Evolutionary conservation across 2,888 invertebrate genomes (phyloP).

Genomic region (Patella pellucida): DNA sequence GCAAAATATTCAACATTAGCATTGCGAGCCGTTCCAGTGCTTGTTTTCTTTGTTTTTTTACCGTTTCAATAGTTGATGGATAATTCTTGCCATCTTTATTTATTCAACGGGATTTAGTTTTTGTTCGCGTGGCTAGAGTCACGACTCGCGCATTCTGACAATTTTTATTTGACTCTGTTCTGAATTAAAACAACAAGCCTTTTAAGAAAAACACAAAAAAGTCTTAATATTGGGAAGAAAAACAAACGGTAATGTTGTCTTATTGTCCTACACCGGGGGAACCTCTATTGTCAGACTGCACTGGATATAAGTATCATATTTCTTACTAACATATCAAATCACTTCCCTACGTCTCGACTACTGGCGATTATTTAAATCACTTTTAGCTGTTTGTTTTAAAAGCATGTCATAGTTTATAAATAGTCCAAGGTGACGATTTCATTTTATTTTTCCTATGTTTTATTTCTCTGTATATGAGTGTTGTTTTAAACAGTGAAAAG

Average conservation of each 20-base stretch:
- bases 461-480: too few relatives aligned
- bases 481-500: too few relatives aligned
- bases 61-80: conserved; percentile 16
- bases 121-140: conserved; percentile 4
- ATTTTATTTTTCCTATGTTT: too few relatives aligned
- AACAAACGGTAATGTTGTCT: not conserved
- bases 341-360: not conserved
- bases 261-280: not conserved
- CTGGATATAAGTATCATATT: not conserved
- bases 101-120: conserved; percentile 13
- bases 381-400: too few relatives aligned
- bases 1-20: conserved; percentile 26
- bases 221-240: conserved; percentile 4
- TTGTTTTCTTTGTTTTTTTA: conserved; percentile 22
- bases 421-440: too few relatives aligned
- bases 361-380: too few relatives aligned
- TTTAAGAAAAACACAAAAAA: not conserved
- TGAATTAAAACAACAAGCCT: conserved; percentile 6
- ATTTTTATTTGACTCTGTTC: conserved; percentile 8
- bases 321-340: not conserved
- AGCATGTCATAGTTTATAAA: too few relatives aligned
- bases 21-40: conserved; percentile 19
- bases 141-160: conserved; percentile 8
- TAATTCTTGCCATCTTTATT: conserved; percentile 24
- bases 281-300: not conserved